phyloP scores from a whole-genome alignment of 1,140 invertebrate genomes.

The Lepidurus couesii region DNA sequence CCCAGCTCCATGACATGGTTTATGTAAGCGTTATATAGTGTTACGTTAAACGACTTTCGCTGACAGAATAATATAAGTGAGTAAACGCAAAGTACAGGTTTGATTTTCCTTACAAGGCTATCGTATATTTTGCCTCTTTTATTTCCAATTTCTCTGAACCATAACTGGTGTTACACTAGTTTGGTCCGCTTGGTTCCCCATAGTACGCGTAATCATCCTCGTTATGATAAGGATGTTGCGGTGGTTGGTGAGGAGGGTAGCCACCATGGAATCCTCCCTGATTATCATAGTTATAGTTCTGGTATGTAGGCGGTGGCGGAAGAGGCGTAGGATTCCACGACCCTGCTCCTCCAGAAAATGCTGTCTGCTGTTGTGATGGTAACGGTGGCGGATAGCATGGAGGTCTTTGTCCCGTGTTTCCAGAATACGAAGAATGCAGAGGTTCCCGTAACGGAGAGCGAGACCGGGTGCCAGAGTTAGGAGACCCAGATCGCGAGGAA shows the following conservation, averaged over 20 bases:
- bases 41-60: too few species aligned
- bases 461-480: background rate
- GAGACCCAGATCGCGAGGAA: too few species aligned
- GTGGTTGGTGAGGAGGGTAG: background rate
- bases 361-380: background rate
- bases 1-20: too few species aligned
- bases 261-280: background rate
- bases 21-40: too few species aligned
- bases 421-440: background rate
- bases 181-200: background rate
- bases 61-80: too few species aligned
- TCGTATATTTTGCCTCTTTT: background rate
- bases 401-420: background rate
- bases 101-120: background rate
- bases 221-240: background rate
- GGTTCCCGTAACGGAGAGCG: background rate
- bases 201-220: background rate
- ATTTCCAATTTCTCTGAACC: background rate
- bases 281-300: background rate
- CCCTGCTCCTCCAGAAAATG: background rate
- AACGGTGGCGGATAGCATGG: background rate
- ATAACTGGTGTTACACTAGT: background rate
- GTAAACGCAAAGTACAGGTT: background rate
- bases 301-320: background rate
- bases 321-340: background rate